A percentile compares a stretch with the other conserved stretches of the same genome.
Evolutionary conservation across 30 jellyfish, hydroid and myxozoan genomes (phyloP).

Genomic region (Aurelia aurita): DNA sequence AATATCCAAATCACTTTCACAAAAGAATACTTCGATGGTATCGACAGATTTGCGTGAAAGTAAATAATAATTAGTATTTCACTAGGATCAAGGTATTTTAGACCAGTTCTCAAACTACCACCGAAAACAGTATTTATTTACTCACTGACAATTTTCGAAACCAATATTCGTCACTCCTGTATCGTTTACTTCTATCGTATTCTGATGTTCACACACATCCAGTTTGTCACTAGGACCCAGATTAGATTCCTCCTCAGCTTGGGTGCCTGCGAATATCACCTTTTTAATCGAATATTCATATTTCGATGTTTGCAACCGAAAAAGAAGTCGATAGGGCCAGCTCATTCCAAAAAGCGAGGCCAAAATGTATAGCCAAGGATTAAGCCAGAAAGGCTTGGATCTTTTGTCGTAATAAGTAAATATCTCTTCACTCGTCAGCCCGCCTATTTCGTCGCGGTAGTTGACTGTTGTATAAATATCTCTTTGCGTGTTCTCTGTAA

Average conservation of each 20-base stretch:
- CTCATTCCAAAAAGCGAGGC: conserved; percentile 3
- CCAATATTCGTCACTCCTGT: too few species aligned
- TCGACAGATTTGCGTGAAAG: too few species aligned
- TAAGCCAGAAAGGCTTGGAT: conserved; percentile 6
- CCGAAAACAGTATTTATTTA: too few species aligned
- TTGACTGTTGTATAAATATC: background rate
- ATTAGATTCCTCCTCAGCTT: background rate
- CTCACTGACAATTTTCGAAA: too few species aligned
- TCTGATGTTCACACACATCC: too few species aligned
- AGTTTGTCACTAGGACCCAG: too few species aligned
- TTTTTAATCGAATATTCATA: conserved; percentile 2
- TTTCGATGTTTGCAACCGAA: background rate
- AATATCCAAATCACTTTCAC: too few species aligned
- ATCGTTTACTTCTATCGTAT: too few species aligned
- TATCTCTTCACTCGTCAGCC: background rate
- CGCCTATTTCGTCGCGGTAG: conserved; percentile 3
- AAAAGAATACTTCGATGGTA: too few species aligned
- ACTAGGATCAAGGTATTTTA: too few species aligned
- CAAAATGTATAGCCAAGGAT: conserved; percentile 4
- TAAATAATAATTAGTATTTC: too few species aligned
- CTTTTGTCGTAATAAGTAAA: background rate
- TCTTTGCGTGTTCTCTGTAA: background rate
- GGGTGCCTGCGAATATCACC: conserved; percentile 4
- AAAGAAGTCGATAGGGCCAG: conserved; percentile 14
- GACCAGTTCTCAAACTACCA: too few species aligned